phyloP scores from a whole-genome alignment of 2,797 vertebrate species.

The Enteromius fasciolatus region DNA sequence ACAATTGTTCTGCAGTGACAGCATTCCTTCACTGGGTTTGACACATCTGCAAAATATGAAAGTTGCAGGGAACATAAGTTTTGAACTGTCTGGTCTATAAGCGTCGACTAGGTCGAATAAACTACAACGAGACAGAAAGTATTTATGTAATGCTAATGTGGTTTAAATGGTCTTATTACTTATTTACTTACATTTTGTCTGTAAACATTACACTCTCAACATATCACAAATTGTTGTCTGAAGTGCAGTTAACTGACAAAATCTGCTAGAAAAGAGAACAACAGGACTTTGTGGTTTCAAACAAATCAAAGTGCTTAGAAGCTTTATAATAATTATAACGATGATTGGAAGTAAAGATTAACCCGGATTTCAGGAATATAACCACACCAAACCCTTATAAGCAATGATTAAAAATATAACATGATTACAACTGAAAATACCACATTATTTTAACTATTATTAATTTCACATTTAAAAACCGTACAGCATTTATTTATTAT shows the following conservation, averaged over 20 bases:
- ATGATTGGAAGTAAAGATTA: background rate
- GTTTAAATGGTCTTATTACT: background rate
- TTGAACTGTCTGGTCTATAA: background rate
- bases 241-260: background rate
- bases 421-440: background rate
- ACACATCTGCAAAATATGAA: background rate
- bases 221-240: background rate
- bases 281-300: constrained; percentile 17
- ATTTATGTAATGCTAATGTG: background rate
- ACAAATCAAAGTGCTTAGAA: background rate
- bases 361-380: background rate
- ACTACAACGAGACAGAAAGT: background rate
- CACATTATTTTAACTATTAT: background rate
- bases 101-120: background rate
- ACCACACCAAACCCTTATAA: background rate
- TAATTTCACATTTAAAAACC: background rate
- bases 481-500: no score
- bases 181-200: background rate
- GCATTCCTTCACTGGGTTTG: background rate
- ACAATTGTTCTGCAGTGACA: background rate
- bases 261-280: constrained; percentile 5
- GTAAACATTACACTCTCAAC: background rate
- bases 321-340: background rate
- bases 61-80: background rate
- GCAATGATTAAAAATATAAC: background rate